A percentile compares a stretch with the other conserved stretches of the same genome.
Evolutionary conservation across 2,888 invertebrate species (phyloP).

Genomic region (Watsonalla cultraria): DNA sequence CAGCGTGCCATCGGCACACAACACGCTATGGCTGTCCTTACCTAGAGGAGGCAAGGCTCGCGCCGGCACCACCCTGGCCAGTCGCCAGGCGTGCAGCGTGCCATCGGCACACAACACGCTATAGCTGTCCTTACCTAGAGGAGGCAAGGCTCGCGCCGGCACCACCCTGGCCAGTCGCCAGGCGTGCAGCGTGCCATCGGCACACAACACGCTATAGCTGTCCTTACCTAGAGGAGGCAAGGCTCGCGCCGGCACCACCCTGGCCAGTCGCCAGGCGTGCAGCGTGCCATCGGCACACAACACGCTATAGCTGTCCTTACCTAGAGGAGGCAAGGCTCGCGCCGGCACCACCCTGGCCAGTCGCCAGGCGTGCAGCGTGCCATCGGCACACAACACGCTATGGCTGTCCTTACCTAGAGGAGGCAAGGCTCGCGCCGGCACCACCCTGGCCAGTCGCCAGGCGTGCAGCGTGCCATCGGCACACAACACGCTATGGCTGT

Average conservation of each 20-base stretch:
- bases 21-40: no score
- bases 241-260: conserved; percentile 56
- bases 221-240: conserved; percentile 76
- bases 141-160: conserved; percentile 74
- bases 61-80: no score
- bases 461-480: conserved; percentile 83
- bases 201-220: conserved; percentile 77
- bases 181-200: conserved; percentile 82
- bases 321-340: conserved; percentile 78
- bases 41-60: no score
- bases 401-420: conserved; percentile 65
- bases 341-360: conserved; percentile 61
- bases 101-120: no score
- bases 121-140: conserved; percentile 61
- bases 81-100: no score
- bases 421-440: conserved; percentile 74
- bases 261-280: conserved; percentile 79
- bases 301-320: conserved; percentile 68
- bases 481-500: conserved; percentile 79
- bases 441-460: conserved; percentile 69
- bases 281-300: conserved; percentile 84
- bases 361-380: conserved; percentile 81
- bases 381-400: conserved; percentile 84
- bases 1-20: no score
- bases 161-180: conserved; percentile 71